Conservation (phyloP, 2,888 invertebrate genomes). For the Beris chalybata region DNA sequence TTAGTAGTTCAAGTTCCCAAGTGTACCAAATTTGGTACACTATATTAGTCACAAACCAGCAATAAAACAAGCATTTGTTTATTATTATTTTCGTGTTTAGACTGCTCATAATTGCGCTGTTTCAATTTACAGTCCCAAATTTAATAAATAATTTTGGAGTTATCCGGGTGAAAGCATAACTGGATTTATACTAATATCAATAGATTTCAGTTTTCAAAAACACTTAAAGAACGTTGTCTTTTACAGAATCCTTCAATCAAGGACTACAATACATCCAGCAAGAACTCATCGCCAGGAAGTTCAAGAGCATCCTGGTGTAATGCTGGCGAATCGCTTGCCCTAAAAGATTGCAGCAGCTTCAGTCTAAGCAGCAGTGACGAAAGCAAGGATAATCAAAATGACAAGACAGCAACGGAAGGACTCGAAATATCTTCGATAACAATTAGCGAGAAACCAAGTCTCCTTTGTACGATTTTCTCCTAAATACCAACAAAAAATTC, state of each 20-base stretch:
- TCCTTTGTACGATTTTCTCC: slow-evolving; percentile 35
- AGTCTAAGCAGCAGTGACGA: slow-evolving; percentile 62
- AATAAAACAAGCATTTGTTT: too few species aligned
- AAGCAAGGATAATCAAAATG: slow-evolving; percentile 49
- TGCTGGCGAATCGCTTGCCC: slow-evolving; percentile 69
- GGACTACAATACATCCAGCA: slow-evolving; percentile 42
- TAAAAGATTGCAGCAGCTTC: slow-evolving; percentile 60
- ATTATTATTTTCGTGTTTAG: too few species aligned
- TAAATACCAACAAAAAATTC: neutral
- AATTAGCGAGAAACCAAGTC: slow-evolving; percentile 35
- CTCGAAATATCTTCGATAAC: slow-evolving; percentile 37
- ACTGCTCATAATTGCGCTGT: too few species aligned
- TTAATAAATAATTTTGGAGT: too few species aligned
- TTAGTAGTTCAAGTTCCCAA: too few species aligned
- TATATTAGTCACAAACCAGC: too few species aligned
- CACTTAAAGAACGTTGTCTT: neutral
- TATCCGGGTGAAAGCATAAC: too few species aligned
- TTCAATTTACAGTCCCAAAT: too few species aligned
- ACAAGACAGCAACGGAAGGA: slow-evolving; percentile 28
- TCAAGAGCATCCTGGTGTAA: slow-evolving; percentile 55
- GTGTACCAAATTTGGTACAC: too few species aligned
- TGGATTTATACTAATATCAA: too few species aligned
- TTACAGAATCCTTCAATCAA: slow-evolving; percentile 37
- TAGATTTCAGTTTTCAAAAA: too few species aligned
- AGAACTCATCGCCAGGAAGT: slow-evolving; percentile 49